Percentiles rank a stretch among this genome's conserved stretches.
These are phyloP conservation scores for Rotaria macrura DNA, from an alignment of 2,888 invertebrate species.

Conservation along the genomic window DNA sequence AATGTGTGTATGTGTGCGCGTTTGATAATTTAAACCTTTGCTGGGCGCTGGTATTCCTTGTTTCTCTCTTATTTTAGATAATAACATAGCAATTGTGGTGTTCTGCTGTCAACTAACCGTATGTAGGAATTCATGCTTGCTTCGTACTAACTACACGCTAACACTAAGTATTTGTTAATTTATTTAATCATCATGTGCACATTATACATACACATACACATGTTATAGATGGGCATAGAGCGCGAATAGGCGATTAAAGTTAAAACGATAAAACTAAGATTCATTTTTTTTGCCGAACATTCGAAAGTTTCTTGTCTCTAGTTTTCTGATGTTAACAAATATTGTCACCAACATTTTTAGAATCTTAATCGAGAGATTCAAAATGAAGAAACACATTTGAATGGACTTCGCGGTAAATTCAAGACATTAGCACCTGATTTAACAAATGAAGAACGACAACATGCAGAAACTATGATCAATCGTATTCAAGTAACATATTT, in stretches of 20 bases:
- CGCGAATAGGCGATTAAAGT: not conserved
- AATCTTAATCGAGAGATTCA: slow-evolving; percentile 2
- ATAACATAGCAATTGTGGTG: not conserved
- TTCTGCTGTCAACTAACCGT: not conserved
- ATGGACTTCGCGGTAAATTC: not conserved
- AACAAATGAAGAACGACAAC: not conserved
- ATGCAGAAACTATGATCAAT: not conserved
- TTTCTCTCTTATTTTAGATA: not conserved
- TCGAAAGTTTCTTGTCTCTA: too few species aligned
- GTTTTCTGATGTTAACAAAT: not conserved
- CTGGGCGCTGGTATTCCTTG: not conserved
- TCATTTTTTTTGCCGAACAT: too few species aligned
- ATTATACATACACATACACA: not conserved
- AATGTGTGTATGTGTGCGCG: not conserved
- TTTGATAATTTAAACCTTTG: not conserved
- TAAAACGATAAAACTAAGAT: too few species aligned
- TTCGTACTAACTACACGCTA: not conserved
- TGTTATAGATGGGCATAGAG: not conserved
- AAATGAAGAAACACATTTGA: not conserved
- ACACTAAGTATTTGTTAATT: not conserved
- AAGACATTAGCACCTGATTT: not conserved
- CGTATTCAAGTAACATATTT: not conserved
- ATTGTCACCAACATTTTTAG: not conserved
- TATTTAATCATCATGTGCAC: not conserved
- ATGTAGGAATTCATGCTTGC: not conserved